A percentile compares a stretch with the other conserved stretches of the same genome.
These are phyloP conservation scores for Acyrthosiphon pisum DNA, from an alignment of 1,140 invertebrate genomes.

Conservation along the genomic window DNA sequence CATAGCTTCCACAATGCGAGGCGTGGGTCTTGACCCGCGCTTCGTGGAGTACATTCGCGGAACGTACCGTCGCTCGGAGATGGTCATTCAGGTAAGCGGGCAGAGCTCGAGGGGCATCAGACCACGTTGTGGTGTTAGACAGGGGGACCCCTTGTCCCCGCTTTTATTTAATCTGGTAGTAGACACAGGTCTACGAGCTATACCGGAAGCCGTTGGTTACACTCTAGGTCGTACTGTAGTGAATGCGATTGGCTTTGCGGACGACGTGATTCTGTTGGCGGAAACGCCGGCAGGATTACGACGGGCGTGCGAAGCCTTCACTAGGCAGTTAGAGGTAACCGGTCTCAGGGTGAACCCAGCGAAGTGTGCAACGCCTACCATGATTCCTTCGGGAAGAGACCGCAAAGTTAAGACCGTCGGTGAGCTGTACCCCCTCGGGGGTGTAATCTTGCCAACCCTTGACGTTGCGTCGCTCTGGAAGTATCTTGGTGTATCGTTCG, in stretches of 20 bases:
- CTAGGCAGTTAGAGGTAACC: neutral
- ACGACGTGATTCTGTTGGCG: neutral
- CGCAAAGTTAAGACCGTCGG: neutral
- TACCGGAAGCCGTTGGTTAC: neutral
- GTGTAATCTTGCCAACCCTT: fast-evolving
- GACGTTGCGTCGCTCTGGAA: neutral
- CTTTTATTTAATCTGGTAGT: constrained; percentile 62
- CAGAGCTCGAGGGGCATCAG: constrained; percentile 25
- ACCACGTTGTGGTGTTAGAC: constrained; percentile 61
- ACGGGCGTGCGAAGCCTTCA: neutral
- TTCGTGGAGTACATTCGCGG: neutral
- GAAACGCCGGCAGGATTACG: neutral
- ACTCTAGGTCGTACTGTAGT: neutral
- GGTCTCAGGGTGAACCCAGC: neutral
- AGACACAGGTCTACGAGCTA: constrained; percentile 41
- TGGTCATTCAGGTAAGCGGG: neutral
- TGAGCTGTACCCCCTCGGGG: neutral
- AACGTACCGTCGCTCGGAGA: neutral
- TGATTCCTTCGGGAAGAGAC: neutral
- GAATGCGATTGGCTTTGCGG: neutral
- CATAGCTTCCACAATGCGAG: neutral
- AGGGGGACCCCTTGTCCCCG: constrained; percentile 62
- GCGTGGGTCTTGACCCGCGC: constrained; percentile 59
- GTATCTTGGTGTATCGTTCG: neutral
- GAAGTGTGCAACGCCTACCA: neutral